Percentiles rank a stretch among this genome's conserved stretches.
phyloP scores from a whole-genome alignment of 2,113 vertebrate genomes.

The Trematomus loennbergii region DNA sequence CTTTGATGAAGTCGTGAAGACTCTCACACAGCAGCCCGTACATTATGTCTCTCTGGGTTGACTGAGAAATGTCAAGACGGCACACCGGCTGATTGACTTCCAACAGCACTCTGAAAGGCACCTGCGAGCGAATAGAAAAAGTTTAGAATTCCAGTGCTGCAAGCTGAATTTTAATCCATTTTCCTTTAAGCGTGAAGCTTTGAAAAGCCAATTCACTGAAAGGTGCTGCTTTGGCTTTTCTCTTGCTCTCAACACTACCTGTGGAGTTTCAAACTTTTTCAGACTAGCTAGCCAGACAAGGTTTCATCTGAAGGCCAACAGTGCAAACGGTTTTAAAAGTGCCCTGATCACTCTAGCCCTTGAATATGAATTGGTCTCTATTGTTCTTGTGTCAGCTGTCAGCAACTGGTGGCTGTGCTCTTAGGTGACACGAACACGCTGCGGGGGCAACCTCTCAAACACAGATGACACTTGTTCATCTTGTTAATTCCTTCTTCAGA shows the following conservation, averaged over 20 bases:
- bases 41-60: slow-evolving; percentile 67
- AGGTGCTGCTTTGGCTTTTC: slow-evolving; percentile 27
- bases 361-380: slow-evolving; percentile 47
- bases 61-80: slow-evolving; percentile 49
- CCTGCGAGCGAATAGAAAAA: slow-evolving; percentile 59
- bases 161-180: slow-evolving; percentile 68
- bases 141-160: slow-evolving; percentile 39
- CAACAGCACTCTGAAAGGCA: slow-evolving; percentile 67
- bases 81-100: slow-evolving; percentile 61
- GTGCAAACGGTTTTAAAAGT: slow-evolving; percentile 69
- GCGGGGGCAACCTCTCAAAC: slow-evolving; percentile 60
- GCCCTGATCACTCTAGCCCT: slow-evolving; percentile 50
- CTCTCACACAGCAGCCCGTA: slow-evolving; percentile 85
- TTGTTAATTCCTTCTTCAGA: background rate
- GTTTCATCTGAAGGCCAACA: slow-evolving; percentile 64
- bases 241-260: slow-evolving; percentile 37
- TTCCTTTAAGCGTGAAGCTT: slow-evolving; percentile 53
- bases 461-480: slow-evolving; percentile 70
- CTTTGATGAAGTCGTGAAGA: slow-evolving; percentile 86
- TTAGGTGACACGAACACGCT: slow-evolving; percentile 75
- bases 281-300: slow-evolving; percentile 17
- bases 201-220: slow-evolving; percentile 37
- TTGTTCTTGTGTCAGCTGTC: slow-evolving; percentile 81
- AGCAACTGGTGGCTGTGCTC: slow-evolving; percentile 67
- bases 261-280: slow-evolving; percentile 17